These are phyloP conservation scores for Labeo rohita DNA, from an alignment of 2,113 vertebrate genomes.

Conservation along the genomic window DNA sequence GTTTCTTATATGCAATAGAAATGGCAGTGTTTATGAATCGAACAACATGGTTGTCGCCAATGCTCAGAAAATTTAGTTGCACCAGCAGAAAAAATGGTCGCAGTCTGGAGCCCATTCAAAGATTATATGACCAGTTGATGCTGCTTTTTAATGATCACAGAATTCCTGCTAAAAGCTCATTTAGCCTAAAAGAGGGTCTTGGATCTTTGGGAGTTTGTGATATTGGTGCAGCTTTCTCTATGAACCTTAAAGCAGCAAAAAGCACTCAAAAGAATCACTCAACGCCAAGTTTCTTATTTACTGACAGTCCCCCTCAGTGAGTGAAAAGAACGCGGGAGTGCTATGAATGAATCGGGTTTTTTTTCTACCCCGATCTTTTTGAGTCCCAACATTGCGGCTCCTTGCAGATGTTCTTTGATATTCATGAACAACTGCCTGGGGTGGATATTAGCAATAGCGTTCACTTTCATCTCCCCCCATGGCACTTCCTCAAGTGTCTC, in stretches of 20 bases:
- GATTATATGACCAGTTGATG: background rate
- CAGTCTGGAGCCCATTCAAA: too few species aligned
- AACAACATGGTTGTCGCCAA: too few species aligned
- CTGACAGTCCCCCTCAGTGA: slow-evolving; percentile 49
- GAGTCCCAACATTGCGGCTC: slow-evolving; percentile 45
- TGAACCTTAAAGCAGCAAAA: slow-evolving; percentile 34
- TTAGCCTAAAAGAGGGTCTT: background rate
- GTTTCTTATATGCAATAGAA: too few species aligned
- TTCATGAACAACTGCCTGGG: slow-evolving; percentile 83
- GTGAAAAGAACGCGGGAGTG: slow-evolving; percentile 65
- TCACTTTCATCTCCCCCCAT: slow-evolving; percentile 79
- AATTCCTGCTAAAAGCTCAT: background rate
- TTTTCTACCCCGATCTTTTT: slow-evolving; percentile 40
- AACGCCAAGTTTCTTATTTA: slow-evolving; percentile 48
- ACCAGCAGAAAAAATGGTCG: too few species aligned
- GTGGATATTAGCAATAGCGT: slow-evolving; percentile 76
- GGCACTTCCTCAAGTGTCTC: slow-evolving; percentile 75
- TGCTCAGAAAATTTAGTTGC: too few species aligned
- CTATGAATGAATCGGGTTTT: slow-evolving; percentile 32
- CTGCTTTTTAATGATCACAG: background rate
- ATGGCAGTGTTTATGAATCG: too few species aligned
- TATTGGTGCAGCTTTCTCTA: background rate
- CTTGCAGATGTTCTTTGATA: slow-evolving; percentile 83
- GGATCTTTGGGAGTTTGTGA: background rate
- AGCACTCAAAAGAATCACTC: slow-evolving; percentile 29